Conservation (phyloP, 2,113 vertebrate genomes). For the Gymnocephalus cernua region DNA sequence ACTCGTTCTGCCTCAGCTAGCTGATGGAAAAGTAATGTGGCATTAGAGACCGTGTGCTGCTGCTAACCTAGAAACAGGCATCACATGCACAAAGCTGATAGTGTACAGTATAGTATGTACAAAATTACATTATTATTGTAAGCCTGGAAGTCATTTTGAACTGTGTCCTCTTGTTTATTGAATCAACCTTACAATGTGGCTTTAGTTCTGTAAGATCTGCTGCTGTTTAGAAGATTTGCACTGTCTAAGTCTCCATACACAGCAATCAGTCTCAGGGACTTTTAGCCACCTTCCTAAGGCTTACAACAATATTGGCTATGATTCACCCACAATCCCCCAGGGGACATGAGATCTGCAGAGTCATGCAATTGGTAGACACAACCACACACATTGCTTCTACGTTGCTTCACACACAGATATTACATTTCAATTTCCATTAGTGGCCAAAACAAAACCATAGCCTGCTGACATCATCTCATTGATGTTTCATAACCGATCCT, state of each 20-base stretch:
- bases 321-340: constrained; percentile 40
- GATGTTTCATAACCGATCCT: constrained; percentile 18
- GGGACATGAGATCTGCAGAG: constrained; percentile 25
- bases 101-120: background rate
- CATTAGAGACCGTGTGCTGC: constrained; percentile 4
- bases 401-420: constrained; percentile 6
- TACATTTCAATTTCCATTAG: constrained; percentile 44
- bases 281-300: constrained; percentile 23
- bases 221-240: constrained; percentile 14
- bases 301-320: constrained; percentile 29
- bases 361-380: constrained; percentile 21
- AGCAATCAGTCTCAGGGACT: constrained; percentile 41
- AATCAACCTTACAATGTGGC: constrained; percentile 2
- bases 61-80: constrained; percentile 7
- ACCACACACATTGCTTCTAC: background rate
- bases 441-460: background rate
- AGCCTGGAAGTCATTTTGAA: constrained; percentile 11
- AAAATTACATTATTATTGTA: background rate
- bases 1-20: background rate
- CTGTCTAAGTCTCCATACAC: background rate
- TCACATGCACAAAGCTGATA: background rate
- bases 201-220: constrained; percentile 6
- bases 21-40: constrained; percentile 21
- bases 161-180: constrained; percentile 13
- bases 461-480: constrained; percentile 20